Base-by-base conservation (phyloP, 35 echinoderm and acorn worm genomes). In the Ophiothrix spiculata region DNA sequence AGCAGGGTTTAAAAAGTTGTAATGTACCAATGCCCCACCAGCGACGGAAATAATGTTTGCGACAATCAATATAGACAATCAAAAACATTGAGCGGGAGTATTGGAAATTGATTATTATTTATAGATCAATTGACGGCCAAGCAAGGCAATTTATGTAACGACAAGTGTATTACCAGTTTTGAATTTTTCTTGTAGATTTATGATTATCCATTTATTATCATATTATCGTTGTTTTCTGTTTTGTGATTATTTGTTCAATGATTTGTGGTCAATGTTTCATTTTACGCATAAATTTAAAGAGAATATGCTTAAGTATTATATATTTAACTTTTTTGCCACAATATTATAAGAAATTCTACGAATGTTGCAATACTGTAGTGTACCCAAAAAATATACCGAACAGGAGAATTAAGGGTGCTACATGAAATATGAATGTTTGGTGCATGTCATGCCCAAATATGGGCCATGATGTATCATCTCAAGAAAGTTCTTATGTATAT, bases 1-100 rank as follows among this genome's bases (percentile, higher is more conserved):
- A 91, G 60, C 60, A 69, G 60, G 60, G 60, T 69, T 15, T 69
- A 86, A 81, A 78, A 37, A 76, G 56, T 32, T 69, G 33, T 80
- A 32, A 60, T 84, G 63, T 84, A 42, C 63, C 63, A 54, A 54
- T 84, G 45, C 81, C 81, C 36, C 34, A 39, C 36, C 36, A 60
- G 63, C 36, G 78, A 36, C 42, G 78, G 36, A 36, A 80, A 80
- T 39, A 39, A 36, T 38, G 29, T 64, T 37, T 64, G 12, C 17
- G n/a, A 6, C 38, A 33, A 82, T 29, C 23, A 38, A 82, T 64
- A 38, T 16, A 17, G 54, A 84, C 31, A 31, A 64, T 36, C n/a
- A 37, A 64, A 36, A 38, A 60, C 42, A 80, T 64, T 84, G 40
- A 35, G 25, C 21, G 81, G 81, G 14, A 64, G 54, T 33, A 37